phyloP scores from a whole-genome alignment of 1,140 invertebrate species.

The Cherax quadricarinatus region DNA sequence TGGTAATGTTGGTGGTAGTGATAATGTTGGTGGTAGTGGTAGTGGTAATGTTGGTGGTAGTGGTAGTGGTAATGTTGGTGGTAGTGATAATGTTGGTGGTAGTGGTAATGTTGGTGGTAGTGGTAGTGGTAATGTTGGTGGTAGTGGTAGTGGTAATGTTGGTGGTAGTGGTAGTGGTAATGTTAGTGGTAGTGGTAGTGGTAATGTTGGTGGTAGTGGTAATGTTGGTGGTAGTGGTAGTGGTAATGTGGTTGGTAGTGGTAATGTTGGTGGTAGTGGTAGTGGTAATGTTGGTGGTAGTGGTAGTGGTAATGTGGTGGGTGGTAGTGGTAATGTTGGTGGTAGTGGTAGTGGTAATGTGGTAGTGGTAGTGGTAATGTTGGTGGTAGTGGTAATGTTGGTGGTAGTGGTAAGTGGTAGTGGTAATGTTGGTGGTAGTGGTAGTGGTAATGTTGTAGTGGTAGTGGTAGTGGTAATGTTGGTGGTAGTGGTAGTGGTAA shows the following conservation, averaged over 20 bases:
- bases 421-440: neutral
- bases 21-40: neutral
- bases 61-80: neutral
- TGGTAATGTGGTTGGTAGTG: no score
- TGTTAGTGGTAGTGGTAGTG: no score
- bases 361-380: neutral
- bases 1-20: no score
- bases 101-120: neutral
- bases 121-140: neutral
- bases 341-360: neutral
- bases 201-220: no score
- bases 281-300: no score
- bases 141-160: neutral
- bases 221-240: no score
- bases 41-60: neutral
- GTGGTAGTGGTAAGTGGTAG: neutral
- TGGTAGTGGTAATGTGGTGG: no score
- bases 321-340: neutral
- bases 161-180: no score
- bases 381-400: neutral
- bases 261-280: no score
- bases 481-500: no score
- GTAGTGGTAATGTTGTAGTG: neutral
- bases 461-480: neutral
- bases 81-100: neutral